Evolutionary conservation across 2,797 vertebrate genomes (phyloP), one percentile per base, ranked within the genome.

Genomic region (Dallia pectoralis): DNA sequence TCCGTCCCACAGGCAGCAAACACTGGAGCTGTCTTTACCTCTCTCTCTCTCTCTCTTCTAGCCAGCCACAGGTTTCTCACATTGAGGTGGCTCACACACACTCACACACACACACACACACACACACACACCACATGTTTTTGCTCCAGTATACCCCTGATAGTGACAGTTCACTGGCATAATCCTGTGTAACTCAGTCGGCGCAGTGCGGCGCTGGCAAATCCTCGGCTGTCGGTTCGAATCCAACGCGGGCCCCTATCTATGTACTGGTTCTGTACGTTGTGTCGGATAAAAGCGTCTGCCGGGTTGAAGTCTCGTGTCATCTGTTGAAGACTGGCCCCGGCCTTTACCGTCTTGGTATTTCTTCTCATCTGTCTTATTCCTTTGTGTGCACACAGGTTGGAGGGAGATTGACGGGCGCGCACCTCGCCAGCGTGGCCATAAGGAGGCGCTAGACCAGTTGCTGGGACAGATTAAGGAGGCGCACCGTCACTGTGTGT

Each of bases 391-490:
- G 12, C 61, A 27, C 16, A 1, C 89, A 97, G 96, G 94, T 86
- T 97, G 96, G 96, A 88, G 95, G 71, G 95, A 96, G 67, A 89
- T 94, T 0, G 95, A 96, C 0, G 93, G 94, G 3, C 90, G 94
- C 0, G 82, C 88, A 0, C 93, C 94, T 0, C 91, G 95, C 40
- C 91, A 93, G 69, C 89, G 89, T 74, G 94, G 94, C 62, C 94
- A 96, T 84, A 93, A 93, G 16, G 95, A 95, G 83, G 93, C 93
- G 5, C 85, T 97, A 56, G 95, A 96, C 81, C 93, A 93, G 69
- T 92, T 97, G 1, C 91, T 96, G 14, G 86, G 87, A 27, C 94
- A 95, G 84, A 94, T 96, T 85, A 97, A 96, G 85, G 95, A 94
- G 0, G 86, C 92, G 66, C 96, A 97, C 80, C 94, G 92, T 76